A percentile compares a stretch with the other conserved stretches of the same genome.
phyloP scores from a whole-genome alignment of 1,140 invertebrate genomes.

The Caenorhabditis briggsae region DNA sequence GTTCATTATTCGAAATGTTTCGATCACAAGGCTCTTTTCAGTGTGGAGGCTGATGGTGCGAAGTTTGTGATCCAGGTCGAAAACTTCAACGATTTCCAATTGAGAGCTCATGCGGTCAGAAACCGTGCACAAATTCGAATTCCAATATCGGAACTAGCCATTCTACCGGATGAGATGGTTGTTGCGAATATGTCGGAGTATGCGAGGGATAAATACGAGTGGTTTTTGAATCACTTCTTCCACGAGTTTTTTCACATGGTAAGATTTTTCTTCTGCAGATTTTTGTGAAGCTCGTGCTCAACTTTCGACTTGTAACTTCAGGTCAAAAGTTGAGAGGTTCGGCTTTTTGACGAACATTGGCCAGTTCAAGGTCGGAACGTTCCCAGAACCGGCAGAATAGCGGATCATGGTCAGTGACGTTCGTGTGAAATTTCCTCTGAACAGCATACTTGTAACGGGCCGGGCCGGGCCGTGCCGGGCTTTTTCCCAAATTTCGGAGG shows the following conservation, averaged over 20 bases:
- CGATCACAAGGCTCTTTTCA: neutral
- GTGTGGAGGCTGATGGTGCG: neutral
- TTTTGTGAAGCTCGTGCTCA: too few species aligned
- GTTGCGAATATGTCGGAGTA: neutral
- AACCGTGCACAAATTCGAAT: neutral
- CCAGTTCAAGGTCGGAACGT: too few species aligned
- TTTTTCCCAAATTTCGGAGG: too few species aligned
- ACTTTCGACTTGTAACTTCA: too few species aligned
- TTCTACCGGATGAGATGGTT: neutral
- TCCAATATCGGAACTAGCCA: neutral
- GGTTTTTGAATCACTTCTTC: neutral
- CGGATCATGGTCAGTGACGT: too few species aligned
- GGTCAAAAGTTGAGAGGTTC: too few species aligned
- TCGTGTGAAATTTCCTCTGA: too few species aligned
- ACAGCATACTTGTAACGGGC: too few species aligned
- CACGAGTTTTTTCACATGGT: conserved; percentile 30
- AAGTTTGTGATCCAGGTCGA: neutral
- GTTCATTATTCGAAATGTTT: neutral
- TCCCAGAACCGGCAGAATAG: too few species aligned
- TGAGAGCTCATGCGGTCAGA: neutral
- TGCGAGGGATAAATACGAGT: neutral
- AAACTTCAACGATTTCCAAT: neutral
- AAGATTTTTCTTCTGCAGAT: neutral
- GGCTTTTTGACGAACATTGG: too few species aligned
- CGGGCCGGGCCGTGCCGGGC: too few species aligned